Evolutionary conservation across 2,113 vertebrate genomes (phyloP).

Genomic region (Himantopus leucocephalus): DNA sequence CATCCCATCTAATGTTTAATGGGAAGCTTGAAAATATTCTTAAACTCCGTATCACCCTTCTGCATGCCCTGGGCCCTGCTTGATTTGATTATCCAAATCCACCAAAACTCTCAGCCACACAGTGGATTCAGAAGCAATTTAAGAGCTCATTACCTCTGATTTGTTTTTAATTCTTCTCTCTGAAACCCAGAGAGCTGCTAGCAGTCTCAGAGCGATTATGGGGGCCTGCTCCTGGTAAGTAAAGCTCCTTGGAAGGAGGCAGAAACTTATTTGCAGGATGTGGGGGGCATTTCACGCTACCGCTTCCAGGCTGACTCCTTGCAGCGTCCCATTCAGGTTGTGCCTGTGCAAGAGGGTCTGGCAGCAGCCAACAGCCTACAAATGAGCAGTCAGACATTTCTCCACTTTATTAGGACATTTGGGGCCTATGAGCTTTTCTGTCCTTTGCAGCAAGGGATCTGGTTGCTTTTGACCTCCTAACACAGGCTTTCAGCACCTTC

Average conservation of each 20-base stretch:
- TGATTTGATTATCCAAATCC: constrained; percentile 11
- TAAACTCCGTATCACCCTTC: not conserved
- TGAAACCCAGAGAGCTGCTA: not conserved
- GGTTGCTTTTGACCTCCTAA: not conserved
- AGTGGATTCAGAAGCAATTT: constrained; percentile 46
- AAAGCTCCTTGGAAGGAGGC: not conserved
- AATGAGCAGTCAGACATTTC: not conserved
- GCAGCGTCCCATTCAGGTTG: not conserved
- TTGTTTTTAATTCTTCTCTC: constrained; percentile 56
- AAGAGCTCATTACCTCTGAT: constrained; percentile 59
- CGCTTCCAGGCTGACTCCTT: not conserved
- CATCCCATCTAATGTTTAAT: not conserved
- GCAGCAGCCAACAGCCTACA: not conserved
- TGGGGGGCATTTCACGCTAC: not conserved
- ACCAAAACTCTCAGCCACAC: constrained; percentile 13
- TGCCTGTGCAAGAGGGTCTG: not conserved
- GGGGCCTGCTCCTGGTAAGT: not conserved
- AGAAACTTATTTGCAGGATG: not conserved
- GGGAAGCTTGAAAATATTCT: not conserved
- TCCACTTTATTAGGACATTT: not conserved
- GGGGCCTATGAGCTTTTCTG: not conserved
- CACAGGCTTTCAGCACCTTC: not conserved
- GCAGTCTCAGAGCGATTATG: not conserved
- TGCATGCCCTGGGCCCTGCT: not conserved
- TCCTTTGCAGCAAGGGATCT: not conserved